Evolutionary conservation across 1,140 invertebrate species (phyloP), one percentile per base, ranked within the genome.

Genomic region (Magallana angulata): DNA sequence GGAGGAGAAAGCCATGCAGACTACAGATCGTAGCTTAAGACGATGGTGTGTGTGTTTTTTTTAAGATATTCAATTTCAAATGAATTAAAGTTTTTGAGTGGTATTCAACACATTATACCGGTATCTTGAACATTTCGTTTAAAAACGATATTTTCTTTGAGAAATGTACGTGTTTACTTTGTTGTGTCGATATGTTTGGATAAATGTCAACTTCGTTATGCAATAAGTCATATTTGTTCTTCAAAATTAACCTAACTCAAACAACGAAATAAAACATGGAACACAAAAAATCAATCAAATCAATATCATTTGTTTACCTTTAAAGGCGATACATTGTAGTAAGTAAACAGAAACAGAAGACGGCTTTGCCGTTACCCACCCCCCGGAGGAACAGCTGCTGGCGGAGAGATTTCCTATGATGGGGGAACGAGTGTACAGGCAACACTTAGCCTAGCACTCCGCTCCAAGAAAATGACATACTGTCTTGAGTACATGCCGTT

Each of bases 291-390:
- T n/a, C 11, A 5, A 9, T 62, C 1, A 62, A 71, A 71, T 6
- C 4, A 3, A 9, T 24, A 9, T 30, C 64, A 18, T 71, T 71
- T 71, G 18, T 87, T 36, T 87, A 24, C 18, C 82, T 16, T 92
- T 91, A 9, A 90, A 94, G 93, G 88, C 91, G 91, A 30, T 94
- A 94, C 88, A 90, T 94, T 56, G 83, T 94, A 76, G 90, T 94
- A 81, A 90, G 90, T 18, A 89, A 92, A 24, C 92, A 93, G 11
- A 93, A 92, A 81, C 87, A 90, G 14, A 89, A 87, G 30, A 12
- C 64, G 12, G 57, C 85, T 36, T 56, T 87, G 4, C 91, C 92
- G 1, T 9, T 92, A 4, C 93, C 93, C 5, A 91, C 93, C 9
- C 91, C 93, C 9, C 62, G 76, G 94, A 94, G 68, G 93, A 94